A percentile compares a stretch with the other conserved stretches of the same genome.
phyloP scores from a whole-genome alignment of 2,888 invertebrate genomes.

The Pandemis corylana region DNA sequence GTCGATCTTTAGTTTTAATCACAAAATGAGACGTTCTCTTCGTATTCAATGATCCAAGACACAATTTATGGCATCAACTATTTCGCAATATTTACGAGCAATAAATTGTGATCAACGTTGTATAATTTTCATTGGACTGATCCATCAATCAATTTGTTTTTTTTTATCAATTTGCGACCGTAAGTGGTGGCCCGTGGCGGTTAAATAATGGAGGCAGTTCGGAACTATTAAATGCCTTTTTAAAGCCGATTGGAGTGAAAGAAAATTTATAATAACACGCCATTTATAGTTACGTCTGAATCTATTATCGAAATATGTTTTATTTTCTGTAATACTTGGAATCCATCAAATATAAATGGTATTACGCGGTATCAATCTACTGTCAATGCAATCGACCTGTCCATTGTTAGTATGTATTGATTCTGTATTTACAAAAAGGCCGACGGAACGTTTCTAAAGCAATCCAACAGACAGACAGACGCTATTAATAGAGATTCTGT shows the following conservation, averaged over 20 bases:
- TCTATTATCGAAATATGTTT: conserved; percentile 13
- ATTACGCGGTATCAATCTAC: conserved; percentile 29
- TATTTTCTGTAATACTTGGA: conserved; percentile 18
- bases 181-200: conserved; percentile 37
- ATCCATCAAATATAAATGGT: conserved; percentile 27
- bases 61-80: conserved; percentile 50
- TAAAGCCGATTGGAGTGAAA: conserved; percentile 6
- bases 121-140: conserved; percentile 37
- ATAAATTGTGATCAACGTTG: conserved; percentile 39
- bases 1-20: neutral
- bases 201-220: conserved; percentile 14
- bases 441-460: conserved; percentile 14
- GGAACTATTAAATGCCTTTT: conserved; percentile 4
- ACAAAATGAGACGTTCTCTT: neutral
- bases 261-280: neutral
- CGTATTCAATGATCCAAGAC: conserved; percentile 43
- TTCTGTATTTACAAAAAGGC: conserved; percentile 33
- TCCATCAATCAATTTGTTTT: conserved; percentile 36
- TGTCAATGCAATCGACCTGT: conserved; percentile 15
- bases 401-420: conserved; percentile 39
- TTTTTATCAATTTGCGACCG: conserved; percentile 31
- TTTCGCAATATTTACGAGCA: conserved; percentile 43
- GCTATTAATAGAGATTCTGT: conserved; percentile 34
- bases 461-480: conserved; percentile 29
- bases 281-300: conserved; percentile 13